Evolutionary conservation across 2,888 invertebrate genomes (phyloP).

Genomic region (Yponomeuta plumbellus): DNA sequence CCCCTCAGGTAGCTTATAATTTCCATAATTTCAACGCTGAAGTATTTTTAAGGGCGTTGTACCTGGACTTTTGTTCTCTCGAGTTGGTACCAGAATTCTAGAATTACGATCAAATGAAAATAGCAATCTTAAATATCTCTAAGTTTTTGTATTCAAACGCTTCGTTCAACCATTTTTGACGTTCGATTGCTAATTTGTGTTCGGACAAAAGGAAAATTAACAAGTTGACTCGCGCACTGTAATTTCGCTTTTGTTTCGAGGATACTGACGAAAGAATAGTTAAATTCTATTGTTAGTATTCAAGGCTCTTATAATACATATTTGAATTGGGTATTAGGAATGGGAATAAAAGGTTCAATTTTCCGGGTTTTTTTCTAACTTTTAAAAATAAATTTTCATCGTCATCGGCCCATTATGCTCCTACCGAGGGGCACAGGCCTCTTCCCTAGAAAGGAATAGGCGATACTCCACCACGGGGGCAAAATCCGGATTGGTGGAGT

Average conservation of each 20-base stretch:
- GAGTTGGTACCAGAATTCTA: neutral
- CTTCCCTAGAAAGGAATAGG: too few species aligned
- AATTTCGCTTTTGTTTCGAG: neutral
- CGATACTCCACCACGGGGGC: too few species aligned
- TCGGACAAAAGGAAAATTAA: neutral
- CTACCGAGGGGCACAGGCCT: too few species aligned
- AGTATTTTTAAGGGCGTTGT: neutral
- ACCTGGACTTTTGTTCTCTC: neutral
- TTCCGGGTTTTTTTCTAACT: too few species aligned
- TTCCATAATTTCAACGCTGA: neutral
- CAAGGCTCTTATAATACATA: neutral
- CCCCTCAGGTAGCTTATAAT: constrained; percentile 11
- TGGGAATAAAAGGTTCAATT: too few species aligned
- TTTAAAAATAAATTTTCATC: too few species aligned
- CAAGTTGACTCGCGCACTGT: neutral
- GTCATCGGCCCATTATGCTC: too few species aligned
- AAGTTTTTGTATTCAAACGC: neutral
- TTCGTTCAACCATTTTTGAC: neutral
- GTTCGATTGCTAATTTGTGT: neutral
- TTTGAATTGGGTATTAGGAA: too few species aligned
- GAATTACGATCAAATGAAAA: neutral
- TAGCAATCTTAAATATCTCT: neutral
- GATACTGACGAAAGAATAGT: neutral
- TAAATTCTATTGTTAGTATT: neutral
- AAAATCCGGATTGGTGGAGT: too few species aligned